A percentile compares a stretch with the other conserved stretches of the same genome.
Evolutionary conservation across 2,113 vertebrate species (phyloP).

Genomic region (Rutilus rutilus): DNA sequence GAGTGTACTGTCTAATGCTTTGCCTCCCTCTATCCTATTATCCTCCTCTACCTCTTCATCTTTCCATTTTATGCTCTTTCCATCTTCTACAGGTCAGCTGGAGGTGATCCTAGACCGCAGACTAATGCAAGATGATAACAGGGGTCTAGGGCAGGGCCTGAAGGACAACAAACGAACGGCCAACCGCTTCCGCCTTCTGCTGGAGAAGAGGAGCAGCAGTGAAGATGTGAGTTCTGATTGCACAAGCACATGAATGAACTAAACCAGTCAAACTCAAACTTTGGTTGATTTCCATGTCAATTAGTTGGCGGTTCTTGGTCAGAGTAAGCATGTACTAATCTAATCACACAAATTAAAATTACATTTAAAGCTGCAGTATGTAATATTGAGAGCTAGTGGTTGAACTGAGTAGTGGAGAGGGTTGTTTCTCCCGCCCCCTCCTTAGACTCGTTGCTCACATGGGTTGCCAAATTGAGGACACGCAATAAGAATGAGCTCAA

Average conservation of each 20-base stretch:
- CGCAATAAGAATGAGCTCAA: too few species aligned
- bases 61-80: not conserved
- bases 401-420: too few species aligned
- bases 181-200: slow-evolving; percentile 89
- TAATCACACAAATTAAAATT: not conserved
- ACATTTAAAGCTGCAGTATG: too few species aligned
- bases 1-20: not conserved
- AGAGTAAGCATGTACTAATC: not conserved
- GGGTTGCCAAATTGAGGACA: too few species aligned
- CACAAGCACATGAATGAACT: not conserved
- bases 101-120: slow-evolving; percentile 96
- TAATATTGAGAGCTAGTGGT: too few species aligned
- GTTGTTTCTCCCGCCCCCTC: too few species aligned
- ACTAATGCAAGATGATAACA: slow-evolving; percentile 97
- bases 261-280: not conserved
- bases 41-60: not conserved
- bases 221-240: slow-evolving; percentile 77
- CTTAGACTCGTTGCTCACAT: too few species aligned
- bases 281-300: not conserved
- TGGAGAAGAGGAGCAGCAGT: slow-evolving; percentile 80
- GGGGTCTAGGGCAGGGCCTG: slow-evolving; percentile 94
- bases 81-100: slow-evolving; percentile 83
- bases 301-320: not conserved
- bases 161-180: slow-evolving; percentile 95
- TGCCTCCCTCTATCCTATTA: not conserved